A percentile compares a stretch with the other conserved stretches of the same genome.
These are phyloP conservation scores for Cepphus grylle DNA, from an alignment of 2,113 vertebrate genomes.

Conservation along the genomic window DNA sequence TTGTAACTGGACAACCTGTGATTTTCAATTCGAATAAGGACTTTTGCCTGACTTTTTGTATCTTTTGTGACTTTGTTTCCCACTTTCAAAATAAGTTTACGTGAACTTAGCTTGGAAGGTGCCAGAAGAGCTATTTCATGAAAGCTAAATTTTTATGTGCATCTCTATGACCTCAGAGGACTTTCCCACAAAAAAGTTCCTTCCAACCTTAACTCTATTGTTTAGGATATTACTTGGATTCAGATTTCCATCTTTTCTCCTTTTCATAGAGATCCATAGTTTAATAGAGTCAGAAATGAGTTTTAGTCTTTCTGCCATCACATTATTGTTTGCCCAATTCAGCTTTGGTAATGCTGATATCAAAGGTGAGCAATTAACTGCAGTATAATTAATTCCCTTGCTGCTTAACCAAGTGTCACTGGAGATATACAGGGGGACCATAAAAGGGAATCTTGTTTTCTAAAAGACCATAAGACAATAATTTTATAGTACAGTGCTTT, in stretches of 20 bases:
- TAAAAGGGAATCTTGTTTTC: neutral
- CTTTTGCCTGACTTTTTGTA: neutral
- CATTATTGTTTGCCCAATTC: neutral
- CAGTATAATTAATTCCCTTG: neutral
- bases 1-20: neutral
- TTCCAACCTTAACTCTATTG: neutral
- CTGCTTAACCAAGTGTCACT: neutral
- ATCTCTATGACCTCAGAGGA: neutral
- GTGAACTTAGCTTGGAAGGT: neutral
- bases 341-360: neutral
- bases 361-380: neutral
- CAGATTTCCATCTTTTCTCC: neutral
- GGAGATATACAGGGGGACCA: neutral
- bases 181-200: neutral
- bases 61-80: neutral
- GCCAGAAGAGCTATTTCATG: neutral
- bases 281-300: neutral
- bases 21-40: rapidly evolving
- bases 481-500: neutral
- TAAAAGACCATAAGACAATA: neutral
- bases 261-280: neutral
- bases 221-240: neutral
- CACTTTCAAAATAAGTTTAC: neutral
- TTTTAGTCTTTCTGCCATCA: neutral
- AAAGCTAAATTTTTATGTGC: neutral